Evolutionary conservation across 2,113 vertebrate genomes (phyloP).

Genomic region (Tenebrosternarchus preto): DNA sequence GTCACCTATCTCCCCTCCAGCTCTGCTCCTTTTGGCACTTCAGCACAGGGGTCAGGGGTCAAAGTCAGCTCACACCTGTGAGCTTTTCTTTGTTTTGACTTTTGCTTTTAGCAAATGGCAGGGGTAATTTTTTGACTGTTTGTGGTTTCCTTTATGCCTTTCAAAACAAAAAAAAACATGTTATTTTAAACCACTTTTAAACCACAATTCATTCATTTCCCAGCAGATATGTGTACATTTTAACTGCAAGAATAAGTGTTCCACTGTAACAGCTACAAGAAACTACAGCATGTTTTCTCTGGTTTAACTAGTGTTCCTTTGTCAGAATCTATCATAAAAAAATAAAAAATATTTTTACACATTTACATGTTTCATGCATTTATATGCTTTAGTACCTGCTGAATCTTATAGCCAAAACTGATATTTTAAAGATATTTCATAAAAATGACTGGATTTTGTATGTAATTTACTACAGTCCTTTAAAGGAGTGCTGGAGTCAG

Average conservation of each 20-base stretch:
- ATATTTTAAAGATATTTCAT: not conserved
- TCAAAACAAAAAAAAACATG: not conserved
- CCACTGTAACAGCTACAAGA: too few species aligned
- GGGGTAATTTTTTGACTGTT: not conserved
- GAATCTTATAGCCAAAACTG: too few species aligned
- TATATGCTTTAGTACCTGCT: too few species aligned
- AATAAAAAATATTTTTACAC: too few species aligned
- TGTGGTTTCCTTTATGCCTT: not conserved
- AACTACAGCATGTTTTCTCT: too few species aligned
- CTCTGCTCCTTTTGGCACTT: constrained; percentile 44
- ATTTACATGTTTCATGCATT: too few species aligned
- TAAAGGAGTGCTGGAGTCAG: not conserved
- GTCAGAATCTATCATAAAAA: too few species aligned
- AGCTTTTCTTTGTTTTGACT: constrained; percentile 34
- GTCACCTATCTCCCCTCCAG: constrained; percentile 14
- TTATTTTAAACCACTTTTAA: not conserved
- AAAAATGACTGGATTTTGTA: not conserved
- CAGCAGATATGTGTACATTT: too few species aligned
- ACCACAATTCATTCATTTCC: too few species aligned
- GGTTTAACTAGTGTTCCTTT: too few species aligned
- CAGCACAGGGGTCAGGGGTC: constrained; percentile 45
- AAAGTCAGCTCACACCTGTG: constrained; percentile 43
- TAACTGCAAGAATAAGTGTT: too few species aligned
- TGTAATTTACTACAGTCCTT: not conserved
- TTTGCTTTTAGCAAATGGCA: not conserved